phyloP scores from a whole-genome alignment of 2,797 vertebrate genomes.

The Tragopan temminckii region DNA sequence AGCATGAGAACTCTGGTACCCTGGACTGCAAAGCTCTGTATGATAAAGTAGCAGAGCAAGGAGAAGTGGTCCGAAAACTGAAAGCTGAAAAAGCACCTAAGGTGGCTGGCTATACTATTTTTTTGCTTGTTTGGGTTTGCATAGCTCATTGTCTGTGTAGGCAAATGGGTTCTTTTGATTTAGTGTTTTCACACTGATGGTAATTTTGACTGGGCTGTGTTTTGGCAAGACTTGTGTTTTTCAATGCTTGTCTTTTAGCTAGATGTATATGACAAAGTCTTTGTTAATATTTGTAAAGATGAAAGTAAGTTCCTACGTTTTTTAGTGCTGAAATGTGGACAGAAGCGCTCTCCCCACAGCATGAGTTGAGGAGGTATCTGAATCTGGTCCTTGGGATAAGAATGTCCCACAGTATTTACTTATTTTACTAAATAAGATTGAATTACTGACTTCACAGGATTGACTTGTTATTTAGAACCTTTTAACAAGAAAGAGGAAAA shows the following conservation, averaged over 20 bases:
- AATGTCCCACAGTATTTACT: neutral
- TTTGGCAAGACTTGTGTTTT: neutral
- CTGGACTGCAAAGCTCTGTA: constrained; percentile 78
- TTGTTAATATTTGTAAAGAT: neutral
- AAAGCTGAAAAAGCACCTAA: constrained; percentile 91
- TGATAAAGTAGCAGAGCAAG: constrained; percentile 87
- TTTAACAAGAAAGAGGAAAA: neutral
- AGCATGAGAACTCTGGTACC: neutral
- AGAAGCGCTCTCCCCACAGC: neutral
- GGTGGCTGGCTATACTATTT: constrained; percentile 73
- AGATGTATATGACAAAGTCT: neutral
- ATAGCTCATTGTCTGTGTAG: neutral
- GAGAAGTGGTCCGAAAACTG: constrained; percentile 91
- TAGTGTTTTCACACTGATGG: neutral
- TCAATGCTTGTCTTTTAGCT: neutral
- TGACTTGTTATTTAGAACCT: neutral
- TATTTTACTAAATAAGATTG: neutral
- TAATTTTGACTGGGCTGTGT: neutral
- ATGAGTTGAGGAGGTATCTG: neutral
- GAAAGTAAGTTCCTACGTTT: neutral
- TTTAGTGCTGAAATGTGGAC: neutral
- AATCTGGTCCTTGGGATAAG: neutral
- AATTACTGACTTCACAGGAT: neutral
- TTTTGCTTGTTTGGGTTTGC: neutral
- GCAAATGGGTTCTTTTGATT: neutral